phyloP scores from a whole-genome alignment of 2,113 vertebrate species.

The Falco punctatus region DNA sequence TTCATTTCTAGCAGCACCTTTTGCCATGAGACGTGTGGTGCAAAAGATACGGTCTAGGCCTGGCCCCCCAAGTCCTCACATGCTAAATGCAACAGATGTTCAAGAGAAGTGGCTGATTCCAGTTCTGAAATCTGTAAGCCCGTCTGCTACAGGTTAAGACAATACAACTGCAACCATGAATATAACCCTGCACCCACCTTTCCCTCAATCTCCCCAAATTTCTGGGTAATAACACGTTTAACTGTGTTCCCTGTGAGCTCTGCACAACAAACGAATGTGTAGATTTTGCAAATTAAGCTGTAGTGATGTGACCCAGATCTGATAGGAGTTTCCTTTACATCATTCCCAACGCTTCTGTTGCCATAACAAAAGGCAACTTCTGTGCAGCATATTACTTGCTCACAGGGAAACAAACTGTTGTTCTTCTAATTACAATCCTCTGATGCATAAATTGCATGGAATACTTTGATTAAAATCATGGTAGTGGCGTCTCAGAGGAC shows the following conservation, averaged over 20 bases:
- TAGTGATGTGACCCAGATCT: conserved; percentile 40
- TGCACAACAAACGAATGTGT: neutral
- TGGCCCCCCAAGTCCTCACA: neutral
- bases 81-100: neutral
- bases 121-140: neutral
- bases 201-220: conserved; percentile 25
- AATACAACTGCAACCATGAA: neutral
- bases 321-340: conserved; percentile 65
- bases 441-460: neutral
- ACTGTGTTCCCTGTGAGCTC: conserved; percentile 35
- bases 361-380: conserved; percentile 60
- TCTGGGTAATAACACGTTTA: conserved; percentile 44
- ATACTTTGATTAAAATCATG: neutral
- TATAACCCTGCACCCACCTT: neutral
- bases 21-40: neutral
- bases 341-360: conserved; percentile 55
- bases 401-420: neutral
- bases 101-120: neutral
- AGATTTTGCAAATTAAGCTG: neutral
- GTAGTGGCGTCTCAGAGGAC: neutral
- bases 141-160: conserved; percentile 60
- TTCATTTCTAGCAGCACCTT: neutral
- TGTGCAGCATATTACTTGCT: neutral
- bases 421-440: neutral
- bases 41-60: neutral